phyloP scores from a whole-genome alignment of 2,113 vertebrate genomes.

The Apteryx mantelli region DNA sequence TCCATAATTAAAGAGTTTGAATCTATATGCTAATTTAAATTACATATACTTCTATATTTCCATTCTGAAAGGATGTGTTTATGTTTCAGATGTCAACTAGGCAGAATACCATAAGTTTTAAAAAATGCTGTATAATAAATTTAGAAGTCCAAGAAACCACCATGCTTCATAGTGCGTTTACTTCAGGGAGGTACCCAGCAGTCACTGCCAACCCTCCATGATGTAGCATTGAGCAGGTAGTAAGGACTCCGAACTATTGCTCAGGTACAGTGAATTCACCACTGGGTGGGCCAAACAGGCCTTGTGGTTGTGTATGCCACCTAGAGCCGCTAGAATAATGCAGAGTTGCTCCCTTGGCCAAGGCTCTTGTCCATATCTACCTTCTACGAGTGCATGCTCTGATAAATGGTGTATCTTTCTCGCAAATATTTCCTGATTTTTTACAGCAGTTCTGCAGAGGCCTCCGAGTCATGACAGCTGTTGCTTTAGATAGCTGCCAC shows the following conservation, averaged over 20 bases:
- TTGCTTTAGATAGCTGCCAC: not conserved
- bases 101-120: not conserved
- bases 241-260: not conserved
- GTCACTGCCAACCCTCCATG: not conserved
- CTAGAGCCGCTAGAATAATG: not conserved
- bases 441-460: not conserved
- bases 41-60: not conserved
- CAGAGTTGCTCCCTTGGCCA: not conserved
- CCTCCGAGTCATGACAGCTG: not conserved
- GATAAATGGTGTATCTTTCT: not conserved
- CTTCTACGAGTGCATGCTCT: not conserved
- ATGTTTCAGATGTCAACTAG: not conserved
- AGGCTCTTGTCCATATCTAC: not conserved
- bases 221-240: not conserved
- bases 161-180: not conserved
- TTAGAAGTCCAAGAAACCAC: not conserved
- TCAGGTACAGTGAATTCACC: not conserved
- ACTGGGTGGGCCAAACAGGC: not conserved
- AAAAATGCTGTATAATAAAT: not conserved
- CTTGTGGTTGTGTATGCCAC: not conserved
- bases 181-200: not conserved
- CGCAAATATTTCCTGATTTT: not conserved
- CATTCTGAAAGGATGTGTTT: not conserved
- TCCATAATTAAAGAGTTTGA: conserved; percentile 26
- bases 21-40: conserved; percentile 46